Evolutionary conservation across 2,113 vertebrate genomes (phyloP), one percentile per base, ranked within the genome.

Genomic region (Andinoacara biseriatus): DNA sequence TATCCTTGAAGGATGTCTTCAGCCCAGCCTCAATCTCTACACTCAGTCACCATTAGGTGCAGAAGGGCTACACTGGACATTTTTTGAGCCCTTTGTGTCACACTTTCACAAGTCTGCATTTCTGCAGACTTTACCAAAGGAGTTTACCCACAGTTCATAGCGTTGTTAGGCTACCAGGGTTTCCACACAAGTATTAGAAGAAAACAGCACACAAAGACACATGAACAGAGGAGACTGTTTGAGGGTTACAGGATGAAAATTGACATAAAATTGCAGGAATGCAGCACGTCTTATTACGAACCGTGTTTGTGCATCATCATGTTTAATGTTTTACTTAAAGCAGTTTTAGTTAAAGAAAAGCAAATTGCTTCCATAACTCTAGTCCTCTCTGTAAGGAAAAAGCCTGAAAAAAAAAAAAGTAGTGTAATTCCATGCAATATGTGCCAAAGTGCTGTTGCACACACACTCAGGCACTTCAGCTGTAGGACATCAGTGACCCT

Each of bases 391-490:
- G 24, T 26, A 67, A 67, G 14, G 6, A 67, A 10, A 67, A 40
- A 67, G 31, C 31, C 35, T 62, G 0, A 10, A 61, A 61, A 6
- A 65, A 24, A 22, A 35, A 65, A 65, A 65, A 40, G 38, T 43
- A 38, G 35, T 17, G 40, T 11, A 67, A 67, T 46, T 40, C 40
- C 8, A 7, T 4, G 40, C 3, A 11, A 43, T 43, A 43, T 43
- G 14, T 0, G 22, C 63, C 43, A 0, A 67, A 10, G 14, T 24
- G 22, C 63, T 49, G 22, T 46, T 7, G 40, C 33, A 33, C 38
- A 46, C 43, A 46, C 4, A 46, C 14, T 46, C 43, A 46, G 43
- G 20, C 43, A 17, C 49, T 2, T 20, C 43, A 49, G 15, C 43
- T 29, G 43, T 10, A 43, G 1, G 43, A 49, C 1, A 5, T 31